Percentiles rank a stretch among this genome's conserved stretches.
These are phyloP conservation scores for Procambarus clarkii DNA, from an alignment of 1,140 invertebrate species.

Conservation along the genomic window DNA sequence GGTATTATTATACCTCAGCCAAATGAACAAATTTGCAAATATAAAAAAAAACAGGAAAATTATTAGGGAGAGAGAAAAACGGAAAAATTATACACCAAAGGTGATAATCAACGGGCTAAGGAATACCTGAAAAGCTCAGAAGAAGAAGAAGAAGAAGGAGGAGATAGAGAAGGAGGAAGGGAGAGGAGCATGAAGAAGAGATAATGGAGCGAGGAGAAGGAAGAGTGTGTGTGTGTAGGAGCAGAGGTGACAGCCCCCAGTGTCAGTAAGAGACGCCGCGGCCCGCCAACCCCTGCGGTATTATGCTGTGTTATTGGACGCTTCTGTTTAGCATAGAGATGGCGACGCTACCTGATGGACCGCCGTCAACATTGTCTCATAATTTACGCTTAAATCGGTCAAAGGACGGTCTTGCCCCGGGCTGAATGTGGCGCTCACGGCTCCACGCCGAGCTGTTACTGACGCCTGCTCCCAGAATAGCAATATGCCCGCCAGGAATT, in stretches of 20 bases:
- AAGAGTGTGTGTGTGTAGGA: conserved; percentile 22
- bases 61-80: too few relatives aligned
- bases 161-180: not conserved
- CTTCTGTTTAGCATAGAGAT: conserved; percentile 70
- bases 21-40: too few relatives aligned
- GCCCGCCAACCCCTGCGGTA: conserved; percentile 47
- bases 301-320: conserved; percentile 71
- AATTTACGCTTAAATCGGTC: conserved; percentile 71
- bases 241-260: conserved; percentile 44
- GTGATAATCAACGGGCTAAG: too few relatives aligned
- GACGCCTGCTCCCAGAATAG: conserved; percentile 66
- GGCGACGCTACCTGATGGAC: conserved; percentile 68
- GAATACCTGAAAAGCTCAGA: too few relatives aligned
- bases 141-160: too few relatives aligned
- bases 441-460: conserved; percentile 60
- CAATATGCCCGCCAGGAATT: conserved; percentile 66
- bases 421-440: conserved; percentile 62
- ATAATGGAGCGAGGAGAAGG: not conserved
- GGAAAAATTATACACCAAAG: too few relatives aligned
- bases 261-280: conserved; percentile 52
- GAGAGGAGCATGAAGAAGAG: not conserved
- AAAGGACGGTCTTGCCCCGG: conserved; percentile 64
- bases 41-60: too few relatives aligned
- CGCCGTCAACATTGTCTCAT: conserved; percentile 70
- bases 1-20: too few relatives aligned